Evolutionary conservation across 1,140 invertebrate genomes (phyloP).

Genomic region (Dendroctonus ponderosae): DNA sequence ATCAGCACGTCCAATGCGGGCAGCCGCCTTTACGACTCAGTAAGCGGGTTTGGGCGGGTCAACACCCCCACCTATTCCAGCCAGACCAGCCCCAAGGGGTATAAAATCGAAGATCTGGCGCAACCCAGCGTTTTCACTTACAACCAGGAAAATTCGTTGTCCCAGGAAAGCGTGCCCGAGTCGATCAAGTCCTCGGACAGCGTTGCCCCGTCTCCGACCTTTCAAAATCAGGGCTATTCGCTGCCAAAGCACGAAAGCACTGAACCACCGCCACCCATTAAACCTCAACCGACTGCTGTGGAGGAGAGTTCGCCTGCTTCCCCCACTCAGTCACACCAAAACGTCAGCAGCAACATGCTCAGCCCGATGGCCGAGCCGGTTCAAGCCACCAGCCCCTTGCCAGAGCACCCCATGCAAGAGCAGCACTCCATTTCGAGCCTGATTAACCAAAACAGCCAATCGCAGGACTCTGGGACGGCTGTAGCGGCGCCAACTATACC

Average conservation of each 20-base stretch:
- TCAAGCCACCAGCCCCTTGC: background rate
- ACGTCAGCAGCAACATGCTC: too few relatives aligned
- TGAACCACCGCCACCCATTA: constrained; percentile 5
- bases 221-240: constrained; percentile 25
- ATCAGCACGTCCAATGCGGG: too few relatives aligned
- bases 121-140: constrained; percentile 44
- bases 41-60: constrained; percentile 41
- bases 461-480: background rate
- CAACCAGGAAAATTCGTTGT: constrained; percentile 45
- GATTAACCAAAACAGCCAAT: background rate
- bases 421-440: background rate
- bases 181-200: constrained; percentile 38
- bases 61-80: constrained; percentile 44
- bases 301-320: constrained; percentile 30
- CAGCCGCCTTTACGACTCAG: too few relatives aligned
- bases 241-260: constrained; percentile 15
- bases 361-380: too few relatives aligned
- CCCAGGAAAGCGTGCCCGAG: constrained; percentile 42
- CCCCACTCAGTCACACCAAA: constrained; percentile 32
- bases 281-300: background rate
- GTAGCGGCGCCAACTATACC: background rate
- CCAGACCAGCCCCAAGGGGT: constrained; percentile 49
- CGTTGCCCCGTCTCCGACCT: constrained; percentile 31
- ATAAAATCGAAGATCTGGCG: constrained; percentile 49
- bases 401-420: background rate